Conservation (phyloP, 2,888 invertebrate genomes). For the Cephalotes varians region DNA sequence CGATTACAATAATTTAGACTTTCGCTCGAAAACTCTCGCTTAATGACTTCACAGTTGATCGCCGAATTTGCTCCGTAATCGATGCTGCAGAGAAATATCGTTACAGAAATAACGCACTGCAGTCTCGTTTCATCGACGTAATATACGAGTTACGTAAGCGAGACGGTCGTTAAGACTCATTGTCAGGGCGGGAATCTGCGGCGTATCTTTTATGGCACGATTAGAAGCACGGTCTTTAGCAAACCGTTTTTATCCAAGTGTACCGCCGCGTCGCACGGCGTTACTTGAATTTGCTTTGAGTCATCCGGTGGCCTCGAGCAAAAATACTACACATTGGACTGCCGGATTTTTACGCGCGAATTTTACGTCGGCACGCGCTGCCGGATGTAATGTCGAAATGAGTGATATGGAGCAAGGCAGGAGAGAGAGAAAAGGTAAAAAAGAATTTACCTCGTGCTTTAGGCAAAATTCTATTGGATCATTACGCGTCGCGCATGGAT, state of each 20-base stretch:
- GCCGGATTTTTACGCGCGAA: constrained; percentile 6
- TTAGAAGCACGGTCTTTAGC: constrained; percentile 29
- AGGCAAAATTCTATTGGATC: constrained; percentile 6
- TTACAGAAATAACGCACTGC: not conserved
- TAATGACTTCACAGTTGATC: not conserved
- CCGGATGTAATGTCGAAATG: not conserved
- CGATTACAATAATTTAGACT: not conserved
- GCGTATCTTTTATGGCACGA: constrained; percentile 12
- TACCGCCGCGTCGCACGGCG: not conserved
- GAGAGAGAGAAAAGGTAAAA: not conserved
- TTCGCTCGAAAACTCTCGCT: not conserved
- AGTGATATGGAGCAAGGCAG: not conserved
- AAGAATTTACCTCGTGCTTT: not conserved
- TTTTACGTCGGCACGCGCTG: not conserved
- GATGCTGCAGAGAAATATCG: not conserved
- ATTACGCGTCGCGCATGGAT: not conserved
- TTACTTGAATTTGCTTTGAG: constrained; percentile 46
- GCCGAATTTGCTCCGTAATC: not conserved
- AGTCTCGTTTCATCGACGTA: constrained; percentile 12
- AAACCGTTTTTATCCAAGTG: constrained; percentile 27
- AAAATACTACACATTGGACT: constrained; percentile 29
- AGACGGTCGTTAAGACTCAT: constrained; percentile 10
- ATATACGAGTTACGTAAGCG: constrained; percentile 11
- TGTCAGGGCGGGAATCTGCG: not conserved
- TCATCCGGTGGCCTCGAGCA: constrained; percentile 50